Evolutionary conservation across 2,888 invertebrate genomes (phyloP).

Genomic region (Pachymerium ferrugineum): DNA sequence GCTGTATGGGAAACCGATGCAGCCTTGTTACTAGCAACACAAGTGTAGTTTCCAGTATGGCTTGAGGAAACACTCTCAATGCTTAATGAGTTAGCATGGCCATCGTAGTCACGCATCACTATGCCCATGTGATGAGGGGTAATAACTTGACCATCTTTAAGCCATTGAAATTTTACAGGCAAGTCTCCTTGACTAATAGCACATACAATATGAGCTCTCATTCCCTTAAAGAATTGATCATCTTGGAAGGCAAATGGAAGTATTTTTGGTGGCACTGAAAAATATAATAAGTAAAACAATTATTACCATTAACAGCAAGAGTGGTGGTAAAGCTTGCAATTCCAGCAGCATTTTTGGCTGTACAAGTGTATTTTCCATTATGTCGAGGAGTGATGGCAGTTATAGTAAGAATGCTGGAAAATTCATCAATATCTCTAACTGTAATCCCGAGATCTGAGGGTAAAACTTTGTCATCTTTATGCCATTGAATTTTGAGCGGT

Average conservation of each 20-base stretch:
- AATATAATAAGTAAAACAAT: constrained; percentile 21
- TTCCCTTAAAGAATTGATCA: constrained; percentile 63
- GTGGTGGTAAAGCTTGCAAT: constrained; percentile 41
- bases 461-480: constrained; percentile 11
- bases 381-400: constrained; percentile 52
- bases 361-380: constrained; percentile 50
- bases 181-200: constrained; percentile 70
- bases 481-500: background rate
- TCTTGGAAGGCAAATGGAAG: constrained; percentile 69
- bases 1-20: constrained; percentile 40
- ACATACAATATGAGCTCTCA: constrained; percentile 66
- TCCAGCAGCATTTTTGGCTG: constrained; percentile 45
- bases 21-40: constrained; percentile 40
- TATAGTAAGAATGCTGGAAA: constrained; percentile 50
- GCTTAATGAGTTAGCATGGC: constrained; percentile 40
- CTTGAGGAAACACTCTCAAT: constrained; percentile 39
- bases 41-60: constrained; percentile 42
- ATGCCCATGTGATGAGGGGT: constrained; percentile 38
- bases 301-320: constrained; percentile 12
- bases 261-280: constrained; percentile 67
- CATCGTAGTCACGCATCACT: constrained; percentile 38
- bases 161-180: constrained; percentile 70
- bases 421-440: constrained; percentile 43
- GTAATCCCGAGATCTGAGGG: constrained; percentile 39
- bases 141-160: constrained; percentile 44